These are phyloP conservation scores for Eulemur mongoz DNA, from an alignment of 2,797 vertebrate genomes.

Conservation along the genomic window DNA sequence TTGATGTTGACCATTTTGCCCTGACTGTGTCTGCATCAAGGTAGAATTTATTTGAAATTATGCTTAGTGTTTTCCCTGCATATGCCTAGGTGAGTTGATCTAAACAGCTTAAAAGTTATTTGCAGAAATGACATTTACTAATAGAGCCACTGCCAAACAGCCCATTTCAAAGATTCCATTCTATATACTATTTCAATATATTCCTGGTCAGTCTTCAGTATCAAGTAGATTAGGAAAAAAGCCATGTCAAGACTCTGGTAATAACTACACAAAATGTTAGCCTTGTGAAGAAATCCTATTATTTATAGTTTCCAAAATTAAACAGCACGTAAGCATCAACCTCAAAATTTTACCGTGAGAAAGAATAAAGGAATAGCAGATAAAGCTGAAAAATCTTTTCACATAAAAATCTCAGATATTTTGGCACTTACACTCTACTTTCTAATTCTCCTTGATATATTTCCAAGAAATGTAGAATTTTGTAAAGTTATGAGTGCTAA, in stretches of 20 bases:
- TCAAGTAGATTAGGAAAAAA: neutral
- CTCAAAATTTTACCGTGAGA: neutral
- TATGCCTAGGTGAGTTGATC: neutral
- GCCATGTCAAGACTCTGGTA: neutral
- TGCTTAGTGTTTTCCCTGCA: neutral
- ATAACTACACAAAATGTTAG: neutral
- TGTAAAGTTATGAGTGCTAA: neutral
- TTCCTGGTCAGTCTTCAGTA: neutral
- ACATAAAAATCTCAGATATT: neutral
- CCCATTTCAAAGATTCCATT: neutral
- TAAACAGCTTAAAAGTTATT: neutral
- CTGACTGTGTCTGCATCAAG: neutral
- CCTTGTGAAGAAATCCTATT: neutral
- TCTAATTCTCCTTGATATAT: neutral
- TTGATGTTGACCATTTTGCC: neutral
- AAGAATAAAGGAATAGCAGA: neutral
- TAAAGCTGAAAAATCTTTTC: neutral
- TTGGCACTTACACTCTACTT: neutral
- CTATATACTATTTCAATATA: neutral
- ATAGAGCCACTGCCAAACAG: neutral
- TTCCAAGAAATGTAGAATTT: neutral
- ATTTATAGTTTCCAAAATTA: constrained; percentile 17
- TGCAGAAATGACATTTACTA: neutral
- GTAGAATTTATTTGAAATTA: neutral
- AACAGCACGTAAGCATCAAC: neutral